Percentiles rank a stretch among this genome's conserved stretches.
Conservation (phyloP, 2,888 invertebrate species). For the Osmoderma eremita region DNA sequence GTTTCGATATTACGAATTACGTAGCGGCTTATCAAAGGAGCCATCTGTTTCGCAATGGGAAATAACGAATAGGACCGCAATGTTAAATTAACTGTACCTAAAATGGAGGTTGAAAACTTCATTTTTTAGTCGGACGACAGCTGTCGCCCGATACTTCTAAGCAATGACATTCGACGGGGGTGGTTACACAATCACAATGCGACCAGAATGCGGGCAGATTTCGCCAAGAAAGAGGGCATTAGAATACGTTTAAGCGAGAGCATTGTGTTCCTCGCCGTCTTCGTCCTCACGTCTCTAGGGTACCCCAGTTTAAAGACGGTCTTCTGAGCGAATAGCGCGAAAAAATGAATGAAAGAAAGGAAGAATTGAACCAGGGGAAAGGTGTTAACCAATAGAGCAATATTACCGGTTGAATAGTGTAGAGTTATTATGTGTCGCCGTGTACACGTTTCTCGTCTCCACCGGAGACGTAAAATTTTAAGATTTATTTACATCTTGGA, state of each 20-base stretch:
- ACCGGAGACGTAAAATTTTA: constrained; percentile 29
- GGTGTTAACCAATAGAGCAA: constrained; percentile 49
- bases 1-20: not conserved
- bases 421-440: constrained; percentile 42
- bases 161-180: constrained; percentile 63
- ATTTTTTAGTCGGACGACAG: constrained; percentile 62
- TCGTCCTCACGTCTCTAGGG: not conserved
- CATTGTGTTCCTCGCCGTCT: constrained; percentile 50
- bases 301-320: constrained; percentile 25
- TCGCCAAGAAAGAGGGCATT: constrained; percentile 58
- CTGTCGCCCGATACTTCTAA: constrained; percentile 54
- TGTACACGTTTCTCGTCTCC: constrained; percentile 36
- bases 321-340: not conserved
- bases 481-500: constrained; percentile 44
- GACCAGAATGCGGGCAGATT: constrained; percentile 58
- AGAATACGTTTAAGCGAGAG: constrained; percentile 60
- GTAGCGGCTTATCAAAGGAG: constrained; percentile 29
- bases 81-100: constrained; percentile 66
- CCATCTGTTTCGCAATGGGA: constrained; percentile 45
- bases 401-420: constrained; percentile 39
- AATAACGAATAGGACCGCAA: constrained; percentile 45
- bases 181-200: constrained; percentile 65
- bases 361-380: constrained; percentile 29
- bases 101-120: constrained; percentile 64
- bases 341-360: constrained; percentile 17